These are phyloP conservation scores for Nipponia nippon DNA, from an alignment of 2,113 vertebrate genomes.

Conservation along the genomic window DNA sequence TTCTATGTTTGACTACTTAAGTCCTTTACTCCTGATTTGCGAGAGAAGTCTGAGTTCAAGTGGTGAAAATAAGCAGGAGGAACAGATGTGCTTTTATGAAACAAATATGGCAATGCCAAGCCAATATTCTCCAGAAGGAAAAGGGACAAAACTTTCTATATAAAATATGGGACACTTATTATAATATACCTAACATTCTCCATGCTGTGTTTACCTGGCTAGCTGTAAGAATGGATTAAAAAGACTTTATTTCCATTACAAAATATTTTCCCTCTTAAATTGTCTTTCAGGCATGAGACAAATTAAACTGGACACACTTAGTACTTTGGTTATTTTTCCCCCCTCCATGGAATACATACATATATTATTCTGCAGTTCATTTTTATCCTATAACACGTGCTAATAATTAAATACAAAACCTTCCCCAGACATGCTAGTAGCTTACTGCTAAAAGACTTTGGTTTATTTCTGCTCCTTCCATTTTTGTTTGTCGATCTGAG, in stretches of 20 bases:
- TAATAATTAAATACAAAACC: neutral
- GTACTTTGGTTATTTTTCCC: neutral
- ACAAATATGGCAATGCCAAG: neutral
- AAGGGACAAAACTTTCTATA: neutral
- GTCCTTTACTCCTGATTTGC: neutral
- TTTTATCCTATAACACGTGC: neutral
- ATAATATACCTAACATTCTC: neutral
- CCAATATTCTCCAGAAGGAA: neutral
- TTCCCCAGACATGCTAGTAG: neutral
- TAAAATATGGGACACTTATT: neutral
- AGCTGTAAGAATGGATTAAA: neutral
- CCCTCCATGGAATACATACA: neutral
- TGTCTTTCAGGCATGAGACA: neutral
- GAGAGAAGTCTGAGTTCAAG: neutral
- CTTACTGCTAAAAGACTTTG: constrained; percentile 92
- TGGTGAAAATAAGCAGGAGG: neutral
- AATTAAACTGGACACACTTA: neutral
- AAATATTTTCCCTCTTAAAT: neutral
- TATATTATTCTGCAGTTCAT: neutral
- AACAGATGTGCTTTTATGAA: neutral
- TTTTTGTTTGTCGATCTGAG: constrained; percentile 84
- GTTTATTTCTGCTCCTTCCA: constrained; percentile 94
- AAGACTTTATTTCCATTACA: neutral
- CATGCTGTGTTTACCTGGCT: neutral
- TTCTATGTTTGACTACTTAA: neutral